These are phyloP conservation scores for Acronicta leporina DNA, from an alignment of 2,888 invertebrate species.

Conservation along the genomic window DNA sequence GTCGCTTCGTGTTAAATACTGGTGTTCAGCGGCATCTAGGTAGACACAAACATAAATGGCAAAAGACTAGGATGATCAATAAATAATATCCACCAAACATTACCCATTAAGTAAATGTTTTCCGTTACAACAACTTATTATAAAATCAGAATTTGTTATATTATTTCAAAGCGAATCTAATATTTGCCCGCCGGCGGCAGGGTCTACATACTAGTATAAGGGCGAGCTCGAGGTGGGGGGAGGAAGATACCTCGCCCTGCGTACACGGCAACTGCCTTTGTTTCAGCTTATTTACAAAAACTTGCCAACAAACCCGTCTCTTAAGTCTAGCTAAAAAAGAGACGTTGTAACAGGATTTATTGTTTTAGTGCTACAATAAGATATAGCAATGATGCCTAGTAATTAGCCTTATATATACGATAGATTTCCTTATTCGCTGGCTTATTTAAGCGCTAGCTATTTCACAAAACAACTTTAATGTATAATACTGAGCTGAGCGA, in stretches of 20 bases:
- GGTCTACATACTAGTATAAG: no score
- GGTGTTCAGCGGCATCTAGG: no score
- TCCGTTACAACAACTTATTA: slow-evolving; percentile 23
- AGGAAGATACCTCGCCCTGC: not conserved
- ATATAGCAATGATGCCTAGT: no score
- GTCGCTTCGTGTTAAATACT: no score
- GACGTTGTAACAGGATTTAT: slow-evolving; percentile 32
- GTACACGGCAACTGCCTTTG: slow-evolving; percentile 25
- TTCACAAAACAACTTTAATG: no score
- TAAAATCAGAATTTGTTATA: slow-evolving; percentile 36
- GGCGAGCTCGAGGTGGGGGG: not conserved
- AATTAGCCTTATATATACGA: no score
- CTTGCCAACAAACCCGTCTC: slow-evolving; percentile 26
- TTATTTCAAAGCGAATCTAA: slow-evolving; percentile 19
- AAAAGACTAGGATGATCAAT: no score
- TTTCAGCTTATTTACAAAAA: slow-evolving; percentile 49
- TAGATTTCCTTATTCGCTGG: no score
- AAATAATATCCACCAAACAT: slow-evolving; percentile 1
- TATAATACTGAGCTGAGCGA: no score
- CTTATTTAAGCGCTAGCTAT: no score
- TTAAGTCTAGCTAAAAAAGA: slow-evolving; percentile 42
- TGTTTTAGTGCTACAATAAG: not conserved
- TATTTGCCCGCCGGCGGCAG: slow-evolving; percentile 2
- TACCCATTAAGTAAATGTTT: slow-evolving; percentile 21
- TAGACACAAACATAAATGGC: no score